phyloP scores from a whole-genome alignment of 2,888 invertebrate genomes.

The Aporophyla lueneburgensis region DNA sequence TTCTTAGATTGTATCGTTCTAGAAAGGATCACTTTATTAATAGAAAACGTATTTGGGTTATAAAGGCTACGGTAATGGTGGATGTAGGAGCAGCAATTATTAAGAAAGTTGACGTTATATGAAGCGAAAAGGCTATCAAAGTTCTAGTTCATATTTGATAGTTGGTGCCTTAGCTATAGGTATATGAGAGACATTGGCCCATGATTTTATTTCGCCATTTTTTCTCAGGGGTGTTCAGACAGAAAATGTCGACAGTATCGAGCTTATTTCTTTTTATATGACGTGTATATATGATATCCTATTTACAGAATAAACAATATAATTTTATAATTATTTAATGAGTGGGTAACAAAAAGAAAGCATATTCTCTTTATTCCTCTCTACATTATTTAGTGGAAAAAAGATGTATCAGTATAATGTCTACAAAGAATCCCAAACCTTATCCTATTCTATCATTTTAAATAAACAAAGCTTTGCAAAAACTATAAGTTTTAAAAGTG shows the following conservation, averaged over 20 bases:
- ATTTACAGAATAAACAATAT: neutral
- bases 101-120: neutral
- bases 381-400: neutral
- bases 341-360: neutral
- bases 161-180: neutral
- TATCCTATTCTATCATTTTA: neutral
- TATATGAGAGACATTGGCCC: neutral
- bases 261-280: neutral
- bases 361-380: neutral
- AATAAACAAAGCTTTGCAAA: neutral
- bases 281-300: neutral
- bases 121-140: neutral
- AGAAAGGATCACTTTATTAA: neutral
- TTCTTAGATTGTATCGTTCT: constrained; percentile 12
- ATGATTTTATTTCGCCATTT: neutral
- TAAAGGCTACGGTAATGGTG: neutral
- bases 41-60: neutral
- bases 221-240: neutral
- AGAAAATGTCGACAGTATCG: no score
- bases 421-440: neutral
- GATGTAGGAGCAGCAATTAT: neutral
- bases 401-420: neutral
- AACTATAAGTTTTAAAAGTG: neutral
- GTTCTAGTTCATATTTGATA: neutral
- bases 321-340: neutral